Conservation (phyloP, 2,797 vertebrate species). For the Hemitrygon akajei region DNA sequence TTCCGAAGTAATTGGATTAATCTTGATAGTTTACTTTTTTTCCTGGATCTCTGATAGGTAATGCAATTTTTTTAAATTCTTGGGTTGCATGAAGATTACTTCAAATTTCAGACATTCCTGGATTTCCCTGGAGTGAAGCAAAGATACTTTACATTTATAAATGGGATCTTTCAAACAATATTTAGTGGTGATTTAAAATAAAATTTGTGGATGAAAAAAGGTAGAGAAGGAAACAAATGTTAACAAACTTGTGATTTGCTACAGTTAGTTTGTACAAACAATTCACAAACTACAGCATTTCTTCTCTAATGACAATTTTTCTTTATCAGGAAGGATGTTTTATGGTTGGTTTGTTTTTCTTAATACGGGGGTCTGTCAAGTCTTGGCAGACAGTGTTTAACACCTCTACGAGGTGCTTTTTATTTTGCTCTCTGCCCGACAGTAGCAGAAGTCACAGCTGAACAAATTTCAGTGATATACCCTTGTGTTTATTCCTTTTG, state of each 20-base stretch:
- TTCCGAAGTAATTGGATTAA: neutral
- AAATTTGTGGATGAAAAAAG: neutral
- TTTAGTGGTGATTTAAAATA: neutral
- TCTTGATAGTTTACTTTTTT: neutral
- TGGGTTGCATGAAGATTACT: neutral
- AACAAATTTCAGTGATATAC: neutral
- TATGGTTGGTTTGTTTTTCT: neutral
- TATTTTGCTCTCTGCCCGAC: neutral
- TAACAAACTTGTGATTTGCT: neutral
- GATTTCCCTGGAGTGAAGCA: neutral
- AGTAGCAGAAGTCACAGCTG: neutral
- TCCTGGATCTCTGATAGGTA: too few species aligned
- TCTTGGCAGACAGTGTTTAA: neutral
- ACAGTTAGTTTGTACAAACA: neutral
- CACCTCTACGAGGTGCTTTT: neutral
- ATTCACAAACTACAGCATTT: neutral
- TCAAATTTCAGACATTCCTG: neutral
- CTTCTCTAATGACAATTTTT: neutral
- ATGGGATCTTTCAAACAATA: neutral
- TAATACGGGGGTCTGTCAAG: neutral
- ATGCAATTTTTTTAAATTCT: neutral
- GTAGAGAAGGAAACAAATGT: neutral
- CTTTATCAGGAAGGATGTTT: neutral
- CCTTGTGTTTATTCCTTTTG: neutral
- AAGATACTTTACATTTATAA: neutral